Base-by-base conservation (phyloP, 2,113 vertebrate genomes). In the Stigmatopora nigra region DNA sequence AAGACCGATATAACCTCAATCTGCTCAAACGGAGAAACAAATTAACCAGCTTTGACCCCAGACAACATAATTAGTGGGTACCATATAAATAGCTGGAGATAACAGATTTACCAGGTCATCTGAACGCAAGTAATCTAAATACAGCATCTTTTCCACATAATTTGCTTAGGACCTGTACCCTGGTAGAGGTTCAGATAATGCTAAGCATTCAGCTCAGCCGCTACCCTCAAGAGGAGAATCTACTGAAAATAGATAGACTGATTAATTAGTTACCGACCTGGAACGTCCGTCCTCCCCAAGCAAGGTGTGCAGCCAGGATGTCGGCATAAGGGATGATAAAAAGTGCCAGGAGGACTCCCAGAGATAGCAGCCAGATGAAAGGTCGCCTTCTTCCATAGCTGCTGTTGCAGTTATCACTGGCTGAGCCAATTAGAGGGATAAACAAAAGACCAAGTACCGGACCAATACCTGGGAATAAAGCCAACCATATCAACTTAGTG, bases 321-420 rank as follows among this genome's bases (percentile, higher is more conserved):
- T 91, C 88, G 0, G 90, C 88, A 0, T 90, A 80, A 19, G 91
- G 90, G 73, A 92, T 91, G 81, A 92, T 90, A 63, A 91, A 63
- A 38, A 92, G 88, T 0, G 90, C 88, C 44, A 91, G 41, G 3
- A 92, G 88, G 35, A 92, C 91, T 16, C 91, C 91, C 69, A 89
- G 63, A 3, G 90, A 91, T 61, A 92, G 79, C 78, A 91, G 75
- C 89, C 88, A 90, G 82, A 92, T 92, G 73, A 92, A 92, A 9
- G 91, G 91, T 1, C 90, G 82, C 0, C 91, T 78, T 1, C 91
- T 84, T 64, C 91, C 91, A 2, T 90, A 90, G 53, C 80, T 86
- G 73, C 90, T 92, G 81, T 82, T 84, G 79, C 91, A 92, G 48
- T 84, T 87, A 81, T 92, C 91, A 64, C 91, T 92, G 73, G 91